A percentile compares a stretch with the other conserved stretches of the same genome.
These are phyloP conservation scores for Nematolebias whitei DNA, from an alignment of 2,113 vertebrate species.

Conservation along the genomic window DNA sequence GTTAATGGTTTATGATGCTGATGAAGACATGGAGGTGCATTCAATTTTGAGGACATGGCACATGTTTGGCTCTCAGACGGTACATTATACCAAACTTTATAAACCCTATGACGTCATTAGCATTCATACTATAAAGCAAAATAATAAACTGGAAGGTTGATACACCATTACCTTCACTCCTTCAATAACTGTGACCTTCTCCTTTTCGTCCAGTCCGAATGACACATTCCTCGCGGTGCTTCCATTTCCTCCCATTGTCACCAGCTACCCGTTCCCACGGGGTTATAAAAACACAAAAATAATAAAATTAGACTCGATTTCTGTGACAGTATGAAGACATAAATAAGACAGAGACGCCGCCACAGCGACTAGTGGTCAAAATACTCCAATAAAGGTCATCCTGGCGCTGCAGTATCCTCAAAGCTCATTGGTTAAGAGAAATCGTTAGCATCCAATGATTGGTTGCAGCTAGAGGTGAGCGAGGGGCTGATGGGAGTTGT, in stretches of 20 bases:
- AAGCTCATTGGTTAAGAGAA: slow-evolving; percentile 61
- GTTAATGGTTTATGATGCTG: no score
- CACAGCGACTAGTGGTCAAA: slow-evolving; percentile 28
- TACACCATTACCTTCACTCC: slow-evolving; percentile 85
- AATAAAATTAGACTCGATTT: neutral
- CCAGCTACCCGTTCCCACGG: neutral
- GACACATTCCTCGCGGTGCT: slow-evolving; percentile 87
- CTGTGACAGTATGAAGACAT: slow-evolving; percentile 8
- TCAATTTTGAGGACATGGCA: slow-evolving; percentile 55
- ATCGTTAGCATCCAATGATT: slow-evolving; percentile 47
- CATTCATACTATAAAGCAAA: neutral
- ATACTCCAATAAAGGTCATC: slow-evolving; percentile 70
- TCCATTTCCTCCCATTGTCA: slow-evolving; percentile 83
- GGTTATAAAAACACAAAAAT: neutral
- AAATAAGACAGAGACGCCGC: slow-evolving; percentile 24
- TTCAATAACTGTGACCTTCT: slow-evolving; percentile 90
- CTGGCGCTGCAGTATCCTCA: slow-evolving; percentile 47
- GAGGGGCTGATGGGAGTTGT: slow-evolving; percentile 63
- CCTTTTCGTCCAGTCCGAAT: slow-evolving; percentile 88
- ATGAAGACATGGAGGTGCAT: no score
- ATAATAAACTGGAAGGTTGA: neutral
- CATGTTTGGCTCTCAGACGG: neutral
- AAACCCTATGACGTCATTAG: slow-evolving; percentile 4
- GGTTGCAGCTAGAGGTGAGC: neutral
- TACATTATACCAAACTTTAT: neutral